These are phyloP conservation scores for Morpho deidamia DNA, from an alignment of 2,888 invertebrate species.

Conservation along the genomic window DNA sequence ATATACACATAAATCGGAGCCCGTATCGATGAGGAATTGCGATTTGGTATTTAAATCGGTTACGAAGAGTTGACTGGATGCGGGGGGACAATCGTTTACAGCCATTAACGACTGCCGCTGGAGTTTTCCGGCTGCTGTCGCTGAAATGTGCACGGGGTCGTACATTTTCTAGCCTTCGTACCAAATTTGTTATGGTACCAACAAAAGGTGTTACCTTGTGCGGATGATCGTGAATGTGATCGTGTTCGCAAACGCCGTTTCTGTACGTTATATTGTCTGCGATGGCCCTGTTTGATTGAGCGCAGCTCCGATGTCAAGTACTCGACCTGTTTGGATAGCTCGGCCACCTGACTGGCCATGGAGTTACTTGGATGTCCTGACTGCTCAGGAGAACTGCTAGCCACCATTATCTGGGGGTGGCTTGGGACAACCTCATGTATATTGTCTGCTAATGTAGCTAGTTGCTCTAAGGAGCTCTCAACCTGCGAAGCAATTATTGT, in stretches of 20 bases:
- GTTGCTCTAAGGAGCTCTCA: conserved; percentile 2
- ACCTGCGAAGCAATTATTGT: conserved; percentile 19
- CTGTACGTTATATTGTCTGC: too few relatives aligned
- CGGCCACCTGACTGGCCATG: background rate
- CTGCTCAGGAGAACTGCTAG: too few relatives aligned
- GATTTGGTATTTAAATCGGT: too few relatives aligned
- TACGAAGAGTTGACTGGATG: too few relatives aligned
- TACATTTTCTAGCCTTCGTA: too few relatives aligned
- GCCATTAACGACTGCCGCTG: background rate
- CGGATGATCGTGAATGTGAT: background rate
- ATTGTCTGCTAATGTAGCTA: conserved; percentile 15
- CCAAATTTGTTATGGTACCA: too few relatives aligned
- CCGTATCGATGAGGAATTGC: too few relatives aligned
- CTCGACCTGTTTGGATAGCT: background rate
- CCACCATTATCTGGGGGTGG: background rate
- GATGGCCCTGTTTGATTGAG: too few relatives aligned
- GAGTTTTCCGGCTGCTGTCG: background rate
- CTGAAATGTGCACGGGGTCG: too few relatives aligned
- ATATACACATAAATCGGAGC: conserved; percentile 4
- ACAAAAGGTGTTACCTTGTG: background rate
- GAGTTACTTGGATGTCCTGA: background rate
- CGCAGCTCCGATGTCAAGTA: too few relatives aligned
- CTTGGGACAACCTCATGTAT: background rate
- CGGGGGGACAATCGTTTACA: background rate
- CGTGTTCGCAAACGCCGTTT: background rate